These are phyloP conservation scores for Conomelus anceps DNA, from an alignment of 2,888 invertebrate species.

Conservation along the genomic window DNA sequence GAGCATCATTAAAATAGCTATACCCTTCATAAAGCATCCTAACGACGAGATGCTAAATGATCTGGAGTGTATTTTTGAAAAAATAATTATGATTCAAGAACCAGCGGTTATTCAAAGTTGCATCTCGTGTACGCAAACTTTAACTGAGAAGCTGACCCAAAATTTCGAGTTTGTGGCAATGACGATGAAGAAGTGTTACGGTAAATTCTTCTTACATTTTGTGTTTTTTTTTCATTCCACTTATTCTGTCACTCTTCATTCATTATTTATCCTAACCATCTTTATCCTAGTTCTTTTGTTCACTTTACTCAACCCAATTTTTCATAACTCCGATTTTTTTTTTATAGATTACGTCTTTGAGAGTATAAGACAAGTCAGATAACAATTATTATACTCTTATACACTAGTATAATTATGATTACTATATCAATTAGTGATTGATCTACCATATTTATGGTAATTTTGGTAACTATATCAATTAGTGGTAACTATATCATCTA, in stretches of 20 bases:
- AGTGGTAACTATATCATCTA: too few species aligned
- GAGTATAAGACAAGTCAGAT: too few species aligned
- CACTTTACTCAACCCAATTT: too few species aligned
- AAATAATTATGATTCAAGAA: background rate
- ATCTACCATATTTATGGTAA: too few species aligned
- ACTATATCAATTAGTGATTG: too few species aligned
- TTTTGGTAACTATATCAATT: too few species aligned
- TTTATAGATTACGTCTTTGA: too few species aligned
- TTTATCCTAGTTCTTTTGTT: too few species aligned
- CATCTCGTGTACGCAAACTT: background rate
- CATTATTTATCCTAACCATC: too few species aligned
- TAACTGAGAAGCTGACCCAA: background rate
- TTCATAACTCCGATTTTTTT: too few species aligned
- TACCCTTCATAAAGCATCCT: background rate
- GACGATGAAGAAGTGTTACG: background rate
- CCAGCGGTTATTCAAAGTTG: background rate
- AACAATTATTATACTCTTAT: too few species aligned
- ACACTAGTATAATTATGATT: too few species aligned
- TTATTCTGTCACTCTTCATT: background rate
- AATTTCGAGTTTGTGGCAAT: background rate
- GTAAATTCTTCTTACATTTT: background rate
- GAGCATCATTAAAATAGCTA: background rate
- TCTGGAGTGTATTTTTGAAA: background rate
- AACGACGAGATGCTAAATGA: background rate
- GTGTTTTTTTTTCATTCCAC: background rate